Percentiles rank a stretch among this genome's conserved stretches.
These are phyloP conservation scores for Pyrocoelia pectoralis DNA, from an alignment of 2,888 invertebrate species.

Conservation along the genomic window DNA sequence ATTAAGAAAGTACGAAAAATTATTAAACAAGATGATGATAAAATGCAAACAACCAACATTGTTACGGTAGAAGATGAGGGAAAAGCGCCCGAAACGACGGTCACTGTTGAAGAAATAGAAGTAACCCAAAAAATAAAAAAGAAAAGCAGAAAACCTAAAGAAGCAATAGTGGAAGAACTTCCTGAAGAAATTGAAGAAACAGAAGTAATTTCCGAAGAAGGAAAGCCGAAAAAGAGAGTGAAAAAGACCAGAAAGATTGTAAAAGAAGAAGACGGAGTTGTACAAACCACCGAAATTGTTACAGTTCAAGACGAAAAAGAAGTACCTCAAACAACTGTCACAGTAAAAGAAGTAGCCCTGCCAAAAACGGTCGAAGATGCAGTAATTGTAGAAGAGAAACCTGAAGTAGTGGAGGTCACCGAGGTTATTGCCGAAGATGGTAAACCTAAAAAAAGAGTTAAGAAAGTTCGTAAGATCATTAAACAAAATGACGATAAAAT, in stretches of 20 bases:
- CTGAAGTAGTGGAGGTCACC: conserved; percentile 44
- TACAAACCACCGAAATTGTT: conserved; percentile 47
- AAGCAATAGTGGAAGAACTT: conserved; percentile 40
- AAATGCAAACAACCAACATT: conserved; percentile 51
- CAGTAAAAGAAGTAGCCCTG: conserved; percentile 43
- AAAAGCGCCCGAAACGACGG: conserved; percentile 59
- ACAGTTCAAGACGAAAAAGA: conserved; percentile 55
- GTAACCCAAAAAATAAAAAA: conserved; percentile 41
- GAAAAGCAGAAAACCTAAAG: conserved; percentile 25
- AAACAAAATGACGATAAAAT: conserved; percentile 57
- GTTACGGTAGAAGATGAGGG: conserved; percentile 44
- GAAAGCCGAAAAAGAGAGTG: conserved; percentile 37
- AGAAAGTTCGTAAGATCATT: conserved; percentile 54
- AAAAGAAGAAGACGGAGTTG: conserved; percentile 17
- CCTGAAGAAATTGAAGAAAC: conserved; percentile 42
- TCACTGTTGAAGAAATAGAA: conserved; percentile 36
- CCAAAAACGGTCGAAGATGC: conserved; percentile 38
- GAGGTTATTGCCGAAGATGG: conserved; percentile 46
- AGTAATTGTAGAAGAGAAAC: conserved; percentile 39
- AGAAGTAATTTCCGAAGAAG: conserved; percentile 47
- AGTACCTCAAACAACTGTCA: conserved; percentile 38
- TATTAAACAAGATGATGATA: conserved; percentile 57
- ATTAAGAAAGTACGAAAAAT: conserved; percentile 58
- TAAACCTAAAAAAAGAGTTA: conserved; percentile 47
- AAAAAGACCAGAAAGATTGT: conserved; percentile 30